Percentiles rank a stretch among this genome's conserved stretches.
These are phyloP conservation scores for Notarius lentiginosus DNA, from an alignment of 2,113 vertebrate species.

Conservation along the genomic window DNA sequence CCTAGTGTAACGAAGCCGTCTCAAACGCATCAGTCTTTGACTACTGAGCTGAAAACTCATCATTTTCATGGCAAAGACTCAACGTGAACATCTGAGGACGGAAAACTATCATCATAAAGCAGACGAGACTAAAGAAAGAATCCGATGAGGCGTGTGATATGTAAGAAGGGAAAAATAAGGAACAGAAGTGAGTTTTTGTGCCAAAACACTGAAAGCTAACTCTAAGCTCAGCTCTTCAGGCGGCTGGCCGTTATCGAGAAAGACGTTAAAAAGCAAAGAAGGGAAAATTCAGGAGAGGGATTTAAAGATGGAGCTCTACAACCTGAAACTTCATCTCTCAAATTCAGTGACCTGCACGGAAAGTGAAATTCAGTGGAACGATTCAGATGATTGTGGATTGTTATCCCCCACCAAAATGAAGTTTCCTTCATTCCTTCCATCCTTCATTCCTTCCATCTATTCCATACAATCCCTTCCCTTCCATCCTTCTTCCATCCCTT, in stretches of 20 bases:
- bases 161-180: not conserved
- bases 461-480: no score
- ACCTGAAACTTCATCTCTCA: constrained; percentile 1
- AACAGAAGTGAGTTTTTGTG: not conserved
- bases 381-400: not conserved
- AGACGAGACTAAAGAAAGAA: not conserved
- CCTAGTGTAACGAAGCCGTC: not conserved
- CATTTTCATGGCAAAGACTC: not conserved
- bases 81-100: not conserved
- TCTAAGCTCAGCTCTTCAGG: not conserved
- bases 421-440: no score
- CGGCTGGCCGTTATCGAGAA: not conserved
- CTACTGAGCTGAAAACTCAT: not conserved
- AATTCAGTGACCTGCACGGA: not conserved
- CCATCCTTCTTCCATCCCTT: no score
- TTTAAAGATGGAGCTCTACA: not conserved
- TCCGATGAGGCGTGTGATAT: not conserved
- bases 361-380: not conserved
- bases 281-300: not conserved
- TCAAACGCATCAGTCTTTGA: not conserved
- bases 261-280: not conserved
- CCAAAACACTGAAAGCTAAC: not conserved
- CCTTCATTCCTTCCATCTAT: no score
- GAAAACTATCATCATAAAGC: not conserved
- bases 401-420: not conserved